phyloP scores from a whole-genome alignment of 1,140 invertebrate genomes.

The Ceratitis capitata region DNA sequence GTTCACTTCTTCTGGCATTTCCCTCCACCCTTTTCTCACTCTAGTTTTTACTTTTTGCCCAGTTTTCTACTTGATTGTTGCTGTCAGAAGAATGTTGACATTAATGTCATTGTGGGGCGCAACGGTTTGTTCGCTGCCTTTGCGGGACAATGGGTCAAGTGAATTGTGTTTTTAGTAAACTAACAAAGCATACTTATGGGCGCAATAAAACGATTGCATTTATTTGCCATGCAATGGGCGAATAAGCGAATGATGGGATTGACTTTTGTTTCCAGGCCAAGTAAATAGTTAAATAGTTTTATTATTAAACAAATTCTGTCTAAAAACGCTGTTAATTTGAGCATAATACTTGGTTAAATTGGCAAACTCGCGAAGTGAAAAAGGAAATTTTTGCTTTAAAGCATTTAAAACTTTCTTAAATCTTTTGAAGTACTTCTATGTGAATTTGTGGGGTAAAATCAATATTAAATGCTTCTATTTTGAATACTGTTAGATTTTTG shows the following conservation, averaged over 20 bases:
- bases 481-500: no score
- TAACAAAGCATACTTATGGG: background rate
- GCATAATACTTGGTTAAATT: background rate
- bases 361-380: no score
- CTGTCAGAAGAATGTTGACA: slow-evolving; percentile 1
- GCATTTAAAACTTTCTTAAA: no score
- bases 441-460: no score
- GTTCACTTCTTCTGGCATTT: background rate
- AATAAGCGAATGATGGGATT: background rate
- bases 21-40: background rate
- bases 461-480: no score
- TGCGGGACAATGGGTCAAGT: slow-evolving; percentile 17
- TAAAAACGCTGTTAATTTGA: background rate
- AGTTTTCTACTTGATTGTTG: background rate
- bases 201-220: slow-evolving; percentile 4
- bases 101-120: background rate
- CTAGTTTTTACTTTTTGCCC: background rate
- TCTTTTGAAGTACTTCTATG: no score
- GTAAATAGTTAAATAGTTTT: background rate
- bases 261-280: background rate
- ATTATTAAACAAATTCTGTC: background rate
- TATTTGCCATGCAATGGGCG: background rate
- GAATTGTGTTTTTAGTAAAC: slow-evolving; percentile 19
- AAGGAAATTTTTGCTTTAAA: no score
- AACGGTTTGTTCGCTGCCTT: background rate